Percentiles rank a stretch among this genome's conserved stretches.
Conservation (phyloP, 2,888 invertebrate genomes). For the Drosophila monieri region DNA sequence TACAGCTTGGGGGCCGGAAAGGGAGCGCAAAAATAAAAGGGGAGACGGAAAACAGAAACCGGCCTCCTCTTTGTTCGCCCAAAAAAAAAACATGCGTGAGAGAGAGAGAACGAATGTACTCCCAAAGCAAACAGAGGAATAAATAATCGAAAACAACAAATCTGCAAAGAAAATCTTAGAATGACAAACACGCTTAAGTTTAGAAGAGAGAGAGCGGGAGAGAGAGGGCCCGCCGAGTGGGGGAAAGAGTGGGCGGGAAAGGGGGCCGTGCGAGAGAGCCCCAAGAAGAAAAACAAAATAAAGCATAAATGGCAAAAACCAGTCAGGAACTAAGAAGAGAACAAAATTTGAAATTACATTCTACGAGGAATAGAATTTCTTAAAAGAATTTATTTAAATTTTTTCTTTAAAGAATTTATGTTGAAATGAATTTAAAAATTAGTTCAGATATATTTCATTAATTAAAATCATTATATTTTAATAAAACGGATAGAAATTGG, state of each 20-base stretch:
- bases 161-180: constrained; percentile 44
- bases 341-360: constrained; percentile 15
- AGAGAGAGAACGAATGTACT: constrained; percentile 48
- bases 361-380: not conserved
- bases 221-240: constrained; percentile 3
- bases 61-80: constrained; percentile 56
- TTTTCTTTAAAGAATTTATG: too few relatives aligned
- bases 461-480: too few relatives aligned
- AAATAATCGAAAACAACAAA: constrained; percentile 46
- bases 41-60: constrained; percentile 52
- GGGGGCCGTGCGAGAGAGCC: constrained; percentile 10
- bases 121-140: constrained; percentile 48
- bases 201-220: constrained; percentile 22
- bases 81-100: constrained; percentile 62
- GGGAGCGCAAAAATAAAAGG: constrained; percentile 18
- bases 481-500: too few relatives aligned
- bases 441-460: too few relatives aligned
- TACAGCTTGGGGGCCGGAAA: constrained; percentile 15
- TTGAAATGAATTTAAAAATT: too few relatives aligned
- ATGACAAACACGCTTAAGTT: constrained; percentile 37
- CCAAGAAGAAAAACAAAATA: constrained; percentile 22
- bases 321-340: constrained; percentile 16
- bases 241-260: constrained; percentile 11
- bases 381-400: too few relatives aligned
- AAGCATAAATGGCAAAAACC: constrained; percentile 36